These are phyloP conservation scores for Scomber japonicus DNA, from an alignment of 2,113 vertebrate genomes.

Conservation along the genomic window DNA sequence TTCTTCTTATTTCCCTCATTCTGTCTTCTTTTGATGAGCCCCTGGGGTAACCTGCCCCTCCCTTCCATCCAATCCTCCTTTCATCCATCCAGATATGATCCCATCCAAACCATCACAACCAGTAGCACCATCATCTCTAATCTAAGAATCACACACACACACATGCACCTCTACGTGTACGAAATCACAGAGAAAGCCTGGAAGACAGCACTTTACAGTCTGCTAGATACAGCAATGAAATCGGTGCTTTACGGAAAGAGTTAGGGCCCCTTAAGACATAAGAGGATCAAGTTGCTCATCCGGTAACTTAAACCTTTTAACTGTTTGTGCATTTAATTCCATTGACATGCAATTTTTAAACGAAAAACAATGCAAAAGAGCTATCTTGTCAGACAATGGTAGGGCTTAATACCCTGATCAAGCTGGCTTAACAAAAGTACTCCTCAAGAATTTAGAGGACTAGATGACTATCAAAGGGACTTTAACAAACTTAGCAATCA, in stretches of 20 bases:
- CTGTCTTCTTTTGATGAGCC: constrained; percentile 68
- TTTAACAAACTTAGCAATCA: constrained; percentile 40
- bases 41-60: constrained; percentile 66
- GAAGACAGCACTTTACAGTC: constrained; percentile 65
- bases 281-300: constrained; percentile 83
- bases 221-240: constrained; percentile 75
- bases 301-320: constrained; percentile 85
- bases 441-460: constrained; percentile 39
- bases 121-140: constrained; percentile 47
- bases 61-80: constrained; percentile 31
- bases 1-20: constrained; percentile 64
- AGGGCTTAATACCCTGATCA: constrained; percentile 54
- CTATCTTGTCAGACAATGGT: constrained; percentile 56
- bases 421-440: constrained; percentile 49
- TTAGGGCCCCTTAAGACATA: constrained; percentile 75
- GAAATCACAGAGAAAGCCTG: constrained; percentile 47
- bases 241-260: constrained; percentile 74
- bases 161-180: constrained; percentile 29
- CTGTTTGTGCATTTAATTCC: constrained; percentile 82
- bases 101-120: constrained; percentile 53
- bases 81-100: constrained; percentile 64
- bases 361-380: constrained; percentile 63
- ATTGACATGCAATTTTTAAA: constrained; percentile 67
- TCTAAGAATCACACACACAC: constrained; percentile 33
- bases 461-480: constrained; percentile 15